A percentile compares a stretch with the other conserved stretches of the same genome.
phyloP scores from a whole-genome alignment of 2,797 vertebrate species.

The Artibeus jamaicensis region DNA sequence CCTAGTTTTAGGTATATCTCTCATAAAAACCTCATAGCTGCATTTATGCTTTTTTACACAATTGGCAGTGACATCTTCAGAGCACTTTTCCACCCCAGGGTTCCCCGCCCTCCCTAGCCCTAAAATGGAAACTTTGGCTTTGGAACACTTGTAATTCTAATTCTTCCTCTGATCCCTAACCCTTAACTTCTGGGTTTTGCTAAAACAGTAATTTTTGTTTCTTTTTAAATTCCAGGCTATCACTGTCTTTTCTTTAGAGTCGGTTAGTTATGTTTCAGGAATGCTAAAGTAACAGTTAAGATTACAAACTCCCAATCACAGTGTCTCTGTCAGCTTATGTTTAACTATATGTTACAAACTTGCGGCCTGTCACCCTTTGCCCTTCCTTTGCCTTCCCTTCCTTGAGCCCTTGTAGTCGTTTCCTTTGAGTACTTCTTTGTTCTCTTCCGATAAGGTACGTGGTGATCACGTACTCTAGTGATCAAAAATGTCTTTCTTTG shows the following conservation, averaged over 20 bases:
- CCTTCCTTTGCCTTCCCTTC: not conserved
- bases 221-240: not conserved
- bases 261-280: not conserved
- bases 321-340: constrained; percentile 27
- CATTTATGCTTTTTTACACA: not conserved
- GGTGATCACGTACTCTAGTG: not conserved
- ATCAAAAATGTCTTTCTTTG: not conserved
- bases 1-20: constrained; percentile 3
- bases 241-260: constrained; percentile 16
- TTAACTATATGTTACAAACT: not conserved
- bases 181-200: constrained; percentile 14
- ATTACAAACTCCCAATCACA: not conserved
- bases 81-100: not conserved
- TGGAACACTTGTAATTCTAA: not conserved
- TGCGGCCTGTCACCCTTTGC: not conserved
- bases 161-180: constrained; percentile 10
- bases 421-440: not conserved
- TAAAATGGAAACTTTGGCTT: constrained; percentile 8
- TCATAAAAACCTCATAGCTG: not conserved
- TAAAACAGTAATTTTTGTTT: not conserved
- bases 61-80: not conserved
- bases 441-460: not conserved
- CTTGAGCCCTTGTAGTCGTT: not conserved
- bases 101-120: not conserved
- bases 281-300: not conserved